Evolutionary conservation across 2,888 invertebrate species (phyloP).

Genomic region (Balanococcus diminutus): DNA sequence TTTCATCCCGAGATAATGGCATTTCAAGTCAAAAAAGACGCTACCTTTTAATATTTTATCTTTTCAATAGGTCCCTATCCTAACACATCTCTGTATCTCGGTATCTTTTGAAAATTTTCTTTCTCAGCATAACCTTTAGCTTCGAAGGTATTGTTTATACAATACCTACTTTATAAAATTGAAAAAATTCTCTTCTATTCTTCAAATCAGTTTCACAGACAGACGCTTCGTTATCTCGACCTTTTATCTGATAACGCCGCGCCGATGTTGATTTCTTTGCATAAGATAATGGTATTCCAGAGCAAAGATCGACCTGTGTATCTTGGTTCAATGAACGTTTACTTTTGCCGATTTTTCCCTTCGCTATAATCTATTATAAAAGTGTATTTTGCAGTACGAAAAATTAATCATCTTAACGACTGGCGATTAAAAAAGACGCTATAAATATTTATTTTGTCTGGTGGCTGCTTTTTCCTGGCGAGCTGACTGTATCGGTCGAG

Average conservation of each 20-base stretch:
- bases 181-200: too few species aligned
- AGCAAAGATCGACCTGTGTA: conserved; percentile 21
- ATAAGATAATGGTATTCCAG: background rate
- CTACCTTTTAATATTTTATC: background rate
- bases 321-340: conserved; percentile 27
- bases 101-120: background rate
- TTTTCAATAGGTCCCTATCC: background rate
- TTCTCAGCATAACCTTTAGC: background rate
- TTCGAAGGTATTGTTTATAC: background rate
- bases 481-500: background rate
- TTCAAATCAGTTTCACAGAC: background rate
- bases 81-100: background rate
- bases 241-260: background rate
- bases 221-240: background rate
- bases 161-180: too few species aligned
- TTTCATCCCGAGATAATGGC: too few species aligned
- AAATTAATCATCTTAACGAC: background rate
- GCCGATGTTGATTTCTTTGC: background rate
- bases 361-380: background rate
- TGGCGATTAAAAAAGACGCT: too few species aligned
- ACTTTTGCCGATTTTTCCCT: background rate
- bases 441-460: background rate
- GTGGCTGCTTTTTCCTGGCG: background rate
- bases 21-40: too few species aligned
- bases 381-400: background rate